Base-by-base conservation (phyloP, 2,113 vertebrate species). In the Scalopus aquaticus region DNA sequence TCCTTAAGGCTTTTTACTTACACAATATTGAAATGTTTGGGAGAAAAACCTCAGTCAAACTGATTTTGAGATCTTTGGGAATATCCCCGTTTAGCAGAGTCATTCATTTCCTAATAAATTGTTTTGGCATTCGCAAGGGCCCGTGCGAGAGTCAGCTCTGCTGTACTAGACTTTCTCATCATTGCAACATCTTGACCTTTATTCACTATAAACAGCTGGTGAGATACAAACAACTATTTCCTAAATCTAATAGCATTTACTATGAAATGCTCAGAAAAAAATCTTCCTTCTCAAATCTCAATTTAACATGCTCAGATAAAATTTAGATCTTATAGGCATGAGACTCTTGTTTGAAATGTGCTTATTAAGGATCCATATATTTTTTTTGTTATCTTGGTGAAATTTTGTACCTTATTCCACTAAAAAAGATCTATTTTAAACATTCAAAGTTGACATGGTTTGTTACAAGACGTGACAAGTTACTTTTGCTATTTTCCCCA, bases 171-270 rank as follows among this genome's bases (percentile, higher is more conserved):
- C 70, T 67, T 95, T 84, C 60, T 87, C 51, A 64, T 81, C 80
- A 90, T 93, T 93, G 96, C 95, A 94, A 97, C 87, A 96, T 88
- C 90, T 70, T 96, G 93, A 95, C 92, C 79, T 95, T 96, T 90
- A 86, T 76, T 78, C 16, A 72, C 46, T 44, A 94, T 49, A 91
- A 97, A 83, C 86, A 94, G 87, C 90, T 96, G 90, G n/a, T 90
- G 49, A 95, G 60, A 65, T 44, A 51, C 10, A 86, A 94, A 94
- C 72, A 97, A 54, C 73, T 84, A 37, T 54, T 79, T 77, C 49
- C 86, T 30, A 86, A 89, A 32, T 80, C 58, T 83, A 64, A 72
- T 89, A 77, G 62, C 6, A 37, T 62, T 88, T 84, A 79, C 32
- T 69, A 65, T 60, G 82, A 95, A 80, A 91, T 60, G 32, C 60